Evolutionary conservation across 1,140 invertebrate species (phyloP).

Genomic region (Drosophila gunungcola): DNA sequence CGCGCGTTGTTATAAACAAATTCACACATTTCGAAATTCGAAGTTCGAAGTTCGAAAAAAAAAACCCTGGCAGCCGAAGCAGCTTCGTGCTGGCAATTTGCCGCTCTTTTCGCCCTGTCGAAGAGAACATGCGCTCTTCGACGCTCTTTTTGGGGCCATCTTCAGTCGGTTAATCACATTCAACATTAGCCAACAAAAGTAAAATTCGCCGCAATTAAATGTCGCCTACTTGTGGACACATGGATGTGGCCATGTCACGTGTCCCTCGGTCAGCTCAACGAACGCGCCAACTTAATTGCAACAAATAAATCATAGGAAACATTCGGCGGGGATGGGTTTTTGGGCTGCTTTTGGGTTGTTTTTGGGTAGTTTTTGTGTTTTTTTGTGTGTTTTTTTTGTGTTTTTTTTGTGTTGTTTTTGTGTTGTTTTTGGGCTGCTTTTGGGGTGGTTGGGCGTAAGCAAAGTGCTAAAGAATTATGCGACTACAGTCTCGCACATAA

Average conservation of each 20-base stretch:
- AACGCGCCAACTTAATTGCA: conserved; percentile 71
- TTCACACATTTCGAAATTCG: conserved; percentile 80
- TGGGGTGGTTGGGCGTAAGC: conserved; percentile 50
- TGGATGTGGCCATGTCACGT: conserved; percentile 45
- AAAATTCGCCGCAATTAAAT: conserved; percentile 38
- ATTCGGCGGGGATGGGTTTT: too few species aligned
- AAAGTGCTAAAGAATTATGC: conserved; percentile 60
- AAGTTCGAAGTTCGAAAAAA: conserved; percentile 57
- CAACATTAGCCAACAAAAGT: conserved; percentile 23
- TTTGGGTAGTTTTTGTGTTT: too few species aligned
- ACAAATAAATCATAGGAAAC: conserved; percentile 68
- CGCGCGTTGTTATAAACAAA: conserved; percentile 64
- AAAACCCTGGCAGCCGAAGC: conserved; percentile 26
- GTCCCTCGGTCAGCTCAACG: conserved; percentile 47
- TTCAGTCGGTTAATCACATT: conserved; percentile 48
- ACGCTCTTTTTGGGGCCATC: conserved; percentile 17
- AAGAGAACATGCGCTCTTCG: conserved; percentile 24
- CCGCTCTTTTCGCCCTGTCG: conserved; percentile 14
- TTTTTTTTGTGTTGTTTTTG: too few species aligned
- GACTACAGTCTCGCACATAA: conserved; percentile 68
- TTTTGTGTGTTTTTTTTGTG: too few species aligned
- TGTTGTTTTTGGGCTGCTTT: too few species aligned
- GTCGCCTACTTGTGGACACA: conserved; percentile 23
- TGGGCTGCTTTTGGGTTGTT: neutral
- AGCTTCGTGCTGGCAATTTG: conserved; percentile 3